Evolutionary conservation across 2,888 invertebrate genomes (phyloP), one percentile per base, ranked within the genome.

Genomic region (Antheraea yamamai): DNA sequence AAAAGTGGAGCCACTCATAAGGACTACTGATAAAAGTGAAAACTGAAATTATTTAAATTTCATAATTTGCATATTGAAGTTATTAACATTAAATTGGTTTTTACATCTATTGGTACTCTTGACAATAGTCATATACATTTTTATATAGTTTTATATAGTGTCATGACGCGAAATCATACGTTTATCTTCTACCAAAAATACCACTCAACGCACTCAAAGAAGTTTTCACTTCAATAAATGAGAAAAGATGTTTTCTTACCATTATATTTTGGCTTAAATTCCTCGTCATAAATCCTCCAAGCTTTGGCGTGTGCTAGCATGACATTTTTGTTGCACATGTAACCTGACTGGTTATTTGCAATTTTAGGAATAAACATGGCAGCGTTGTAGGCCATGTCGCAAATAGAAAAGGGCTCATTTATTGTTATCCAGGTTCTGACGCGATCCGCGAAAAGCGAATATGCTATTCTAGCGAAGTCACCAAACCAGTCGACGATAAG

Each of bases 401-500:
- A 95, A 39, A 92, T 81, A 3, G 89, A 78, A 39, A 88, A 83
- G 0, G 97, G 97, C 82, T 97, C 97, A 85, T 97, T 97, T 76
- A 97, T 94, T 0, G 97, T 97, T 0, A 97, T 93, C 97, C 97
- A 97, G 47, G 39, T 51, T 84, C 93, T 95, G 1, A 96, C 96
- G 64, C 96, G 92, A 80, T 95, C 95, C 0, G 95, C 96, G 79
- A 93, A 96, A 78, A 95, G 89, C 4, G 91, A 88, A 82, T 94
- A 95, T 4, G 94, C 87, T 0, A 96, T 79, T 39, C 94, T 91
- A 0, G 96, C 95, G 82, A 95, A 97, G 79, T 96, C 95, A 64
- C 88, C 93, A 81, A 96, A 96, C 85, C 95, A 92, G 20, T 96
- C 95, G 20, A 93, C 92, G 7, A 96, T 94, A 75, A 95, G 89